Base-by-base conservation (phyloP, 2,888 invertebrate species). In the Apodemia duryi region DNA sequence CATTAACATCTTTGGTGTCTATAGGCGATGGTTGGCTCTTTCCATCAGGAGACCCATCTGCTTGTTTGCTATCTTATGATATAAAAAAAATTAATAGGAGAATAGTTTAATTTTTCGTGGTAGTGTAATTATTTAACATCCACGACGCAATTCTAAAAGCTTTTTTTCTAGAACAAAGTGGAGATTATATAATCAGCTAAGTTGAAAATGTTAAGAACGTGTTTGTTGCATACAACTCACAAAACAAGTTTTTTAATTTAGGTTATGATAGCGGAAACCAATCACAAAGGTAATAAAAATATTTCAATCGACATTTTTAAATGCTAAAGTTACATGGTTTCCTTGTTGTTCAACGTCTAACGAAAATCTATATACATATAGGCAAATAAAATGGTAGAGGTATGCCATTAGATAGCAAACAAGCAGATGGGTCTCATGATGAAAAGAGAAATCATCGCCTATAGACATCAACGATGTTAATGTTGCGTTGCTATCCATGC, bases 191-290 rank as follows among this genome's bases (percentile, higher is more conserved):
- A 49, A 49, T 49, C 49, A 6, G 13, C 6, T n/a, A 57, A 57
- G 32, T 57, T 6, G 57, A 28, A 32, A 32, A 32, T 32, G 6
- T 32, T 32, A 32, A 57, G 29, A 32, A 32, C 57, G 32, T 57
- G 57, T 57, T 57, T 32, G 32, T 57, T 57, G 32, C 57, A 57
- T 29, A 11, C 13, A 28, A 57, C 13, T 11, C 7, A 57, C 57
- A 29, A 54, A 49, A 28, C 52, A 11, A 32, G 57, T 57, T 35
- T 57, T 57, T 46, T 46, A 46, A 54, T 57, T 57, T 57, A 32
- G 57, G 57, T 57, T 57, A 35, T 6, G 29, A 32, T 57, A 32
- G 57, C 13, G 32, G 57, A 29, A 57, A 32, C 32, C 13, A 28
- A 28, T 29, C 32, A 57, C 32, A 13, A 32, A 57, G 35, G 32